Conservation (phyloP, 2,888 invertebrate genomes). For the Chrysodeixis includens region DNA sequence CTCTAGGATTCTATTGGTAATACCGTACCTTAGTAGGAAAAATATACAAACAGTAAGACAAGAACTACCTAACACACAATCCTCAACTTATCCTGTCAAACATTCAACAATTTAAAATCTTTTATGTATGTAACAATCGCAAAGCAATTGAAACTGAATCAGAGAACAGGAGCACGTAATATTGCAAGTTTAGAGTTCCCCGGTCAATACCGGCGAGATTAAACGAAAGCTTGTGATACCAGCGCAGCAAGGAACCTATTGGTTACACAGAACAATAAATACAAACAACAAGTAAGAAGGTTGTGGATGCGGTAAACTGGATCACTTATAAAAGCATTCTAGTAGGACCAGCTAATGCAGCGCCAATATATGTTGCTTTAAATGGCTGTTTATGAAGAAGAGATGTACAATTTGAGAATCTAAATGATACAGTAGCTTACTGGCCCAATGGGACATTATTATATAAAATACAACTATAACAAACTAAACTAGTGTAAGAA, state of each 20-base stretch:
- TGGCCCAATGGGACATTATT: too few relatives aligned
- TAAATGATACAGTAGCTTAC: too few relatives aligned
- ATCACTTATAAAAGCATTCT: not conserved
- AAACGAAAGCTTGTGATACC: slow-evolving; percentile 37
- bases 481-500: too few relatives aligned
- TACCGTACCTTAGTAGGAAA: too few relatives aligned
- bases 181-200: slow-evolving; percentile 23
- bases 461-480: too few relatives aligned
- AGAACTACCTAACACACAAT: too few relatives aligned
- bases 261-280: slow-evolving; percentile 10
- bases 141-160: not conserved
- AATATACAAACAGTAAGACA: too few relatives aligned
- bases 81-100: not conserved
- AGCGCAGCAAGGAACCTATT: slow-evolving; percentile 25
- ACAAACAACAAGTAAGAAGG: not conserved
- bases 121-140: not conserved
- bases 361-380: too few relatives aligned
- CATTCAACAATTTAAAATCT: not conserved
- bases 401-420: too few relatives aligned
- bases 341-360: too few relatives aligned
- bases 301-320: not conserved
- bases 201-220: slow-evolving; percentile 33
- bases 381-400: too few relatives aligned
- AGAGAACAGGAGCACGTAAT: not conserved
- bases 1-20: too few relatives aligned